Conservation (phyloP, 2,888 invertebrate genomes). For the Drosophila borborema region DNA sequence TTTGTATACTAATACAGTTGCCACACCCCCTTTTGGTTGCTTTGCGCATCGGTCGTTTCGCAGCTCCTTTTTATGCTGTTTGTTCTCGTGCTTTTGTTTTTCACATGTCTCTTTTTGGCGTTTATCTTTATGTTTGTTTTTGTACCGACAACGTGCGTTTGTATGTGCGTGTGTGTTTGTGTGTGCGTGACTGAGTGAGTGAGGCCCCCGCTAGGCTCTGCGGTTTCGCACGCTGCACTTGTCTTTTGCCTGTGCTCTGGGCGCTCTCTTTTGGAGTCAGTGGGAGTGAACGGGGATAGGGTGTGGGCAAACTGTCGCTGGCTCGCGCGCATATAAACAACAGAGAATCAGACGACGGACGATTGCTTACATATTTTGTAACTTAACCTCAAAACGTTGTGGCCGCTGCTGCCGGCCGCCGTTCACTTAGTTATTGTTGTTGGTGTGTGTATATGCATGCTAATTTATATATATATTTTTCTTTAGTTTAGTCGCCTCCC, state of each 20-base stretch:
- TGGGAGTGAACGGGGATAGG: conserved; percentile 9
- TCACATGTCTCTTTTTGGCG: conserved; percentile 71
- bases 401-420: conserved; percentile 58
- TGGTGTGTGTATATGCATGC: conserved; percentile 44
- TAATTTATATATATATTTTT: conserved; percentile 65
- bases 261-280: conserved; percentile 18
- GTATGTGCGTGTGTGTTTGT: conserved; percentile 15
- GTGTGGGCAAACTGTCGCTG: conserved; percentile 41
- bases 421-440: conserved; percentile 31
- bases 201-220: conserved; percentile 48
- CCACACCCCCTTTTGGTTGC: conserved; percentile 53
- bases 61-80: conserved; percentile 41
- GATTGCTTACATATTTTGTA: conserved; percentile 71
- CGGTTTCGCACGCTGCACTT: conserved; percentile 65
- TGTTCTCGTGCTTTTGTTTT: conserved; percentile 68
- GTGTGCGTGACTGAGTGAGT: conserved; percentile 14
- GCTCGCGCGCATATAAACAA: conserved; percentile 51
- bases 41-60: conserved; percentile 39
- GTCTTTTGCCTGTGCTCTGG: conserved; percentile 31
- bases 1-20: conserved; percentile 20
- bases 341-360: conserved; percentile 45
- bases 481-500: conserved; percentile 16
- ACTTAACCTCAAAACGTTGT: conserved; percentile 74
- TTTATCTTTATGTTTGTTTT: conserved; percentile 78
- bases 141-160: conserved; percentile 48